Conservation (phyloP, 2,113 vertebrate genomes). For the Eulemur macaco region DNA sequence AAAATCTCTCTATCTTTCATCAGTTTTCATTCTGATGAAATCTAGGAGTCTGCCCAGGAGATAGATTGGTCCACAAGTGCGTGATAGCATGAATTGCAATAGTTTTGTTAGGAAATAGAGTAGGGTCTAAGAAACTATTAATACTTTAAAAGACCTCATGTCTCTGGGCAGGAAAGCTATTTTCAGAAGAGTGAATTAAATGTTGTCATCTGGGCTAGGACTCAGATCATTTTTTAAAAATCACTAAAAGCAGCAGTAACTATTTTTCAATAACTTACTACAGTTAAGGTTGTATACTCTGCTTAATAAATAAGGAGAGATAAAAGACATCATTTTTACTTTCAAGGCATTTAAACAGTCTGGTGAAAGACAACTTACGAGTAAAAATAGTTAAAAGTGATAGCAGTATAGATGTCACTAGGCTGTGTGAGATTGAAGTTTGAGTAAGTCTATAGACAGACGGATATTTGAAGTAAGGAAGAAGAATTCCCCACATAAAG, state of each 20-base stretch:
- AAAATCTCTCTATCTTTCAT: constrained; percentile 46
- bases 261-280: neutral
- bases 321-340: neutral
- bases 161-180: neutral
- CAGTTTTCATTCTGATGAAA: constrained; percentile 54
- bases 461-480: neutral
- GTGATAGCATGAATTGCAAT: neutral
- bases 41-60: neutral
- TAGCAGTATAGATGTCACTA: neutral
- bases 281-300: neutral
- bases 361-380: neutral
- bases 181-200: neutral
- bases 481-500: neutral
- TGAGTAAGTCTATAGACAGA: neutral
- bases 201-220: neutral
- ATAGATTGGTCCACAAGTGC: neutral
- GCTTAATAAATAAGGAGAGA: neutral
- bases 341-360: neutral
- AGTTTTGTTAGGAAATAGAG: neutral
- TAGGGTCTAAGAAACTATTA: neutral
- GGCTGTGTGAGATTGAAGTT: neutral
- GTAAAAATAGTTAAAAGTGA: neutral
- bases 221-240: neutral
- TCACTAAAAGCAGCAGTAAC: neutral
- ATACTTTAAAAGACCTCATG: neutral